Percentiles rank a stretch among this genome's conserved stretches.
Evolutionary conservation across 2,888 invertebrate species (phyloP).

Genomic region (Penaeus monodon): DNA sequence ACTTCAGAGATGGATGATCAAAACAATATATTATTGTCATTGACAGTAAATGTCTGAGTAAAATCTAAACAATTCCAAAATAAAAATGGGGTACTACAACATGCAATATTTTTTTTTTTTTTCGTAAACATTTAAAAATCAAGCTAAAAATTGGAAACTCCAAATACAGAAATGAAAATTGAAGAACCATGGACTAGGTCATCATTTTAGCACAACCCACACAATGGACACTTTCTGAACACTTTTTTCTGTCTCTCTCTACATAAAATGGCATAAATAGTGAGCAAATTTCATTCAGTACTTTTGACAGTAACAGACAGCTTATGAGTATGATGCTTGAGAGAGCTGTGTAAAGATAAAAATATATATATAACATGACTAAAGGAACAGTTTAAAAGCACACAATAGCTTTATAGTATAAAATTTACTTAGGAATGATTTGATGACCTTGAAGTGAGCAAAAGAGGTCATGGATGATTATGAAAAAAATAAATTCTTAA

Average conservation of each 20-base stretch:
- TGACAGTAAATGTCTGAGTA: too few species aligned
- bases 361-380: slow-evolving; percentile 53
- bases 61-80: too few species aligned
- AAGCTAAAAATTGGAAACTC: too few species aligned
- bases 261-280: too few species aligned
- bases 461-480: slow-evolving; percentile 34
- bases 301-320: background rate
- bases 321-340: slow-evolving; percentile 30
- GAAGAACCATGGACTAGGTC: too few species aligned
- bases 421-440: slow-evolving; percentile 51
- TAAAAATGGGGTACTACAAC: too few species aligned
- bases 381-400: slow-evolving; percentile 46
- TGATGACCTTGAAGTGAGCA: slow-evolving; percentile 42
- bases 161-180: too few species aligned
- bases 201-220: background rate
- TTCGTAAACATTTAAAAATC: too few species aligned
- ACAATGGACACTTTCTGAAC: slow-evolving; percentile 13
- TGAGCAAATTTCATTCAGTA: background rate
- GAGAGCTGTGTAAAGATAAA: slow-evolving; percentile 36
- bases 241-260: too few species aligned
- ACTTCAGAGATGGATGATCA: too few species aligned
- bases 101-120: too few species aligned
- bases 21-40: too few species aligned
- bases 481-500: slow-evolving; percentile 23
- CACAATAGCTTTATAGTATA: slow-evolving; percentile 33